These are phyloP conservation scores for Pyxicephalus adspersus DNA, from an alignment of 2,113 vertebrate genomes.

Conservation along the genomic window DNA sequence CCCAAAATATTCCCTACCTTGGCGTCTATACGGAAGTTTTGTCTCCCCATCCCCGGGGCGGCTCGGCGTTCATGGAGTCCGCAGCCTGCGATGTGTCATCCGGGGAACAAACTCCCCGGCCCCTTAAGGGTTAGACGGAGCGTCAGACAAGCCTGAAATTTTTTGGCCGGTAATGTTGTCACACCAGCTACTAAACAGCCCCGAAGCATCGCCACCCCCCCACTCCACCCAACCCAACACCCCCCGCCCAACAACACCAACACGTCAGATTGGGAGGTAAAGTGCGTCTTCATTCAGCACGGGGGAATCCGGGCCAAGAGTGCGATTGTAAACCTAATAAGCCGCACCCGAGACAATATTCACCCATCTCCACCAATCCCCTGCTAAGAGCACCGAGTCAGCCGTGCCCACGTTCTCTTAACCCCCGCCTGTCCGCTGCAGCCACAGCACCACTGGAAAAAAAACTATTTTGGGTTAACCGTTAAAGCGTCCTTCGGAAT, in stretches of 20 bases:
- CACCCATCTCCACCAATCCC: constrained; percentile 49
- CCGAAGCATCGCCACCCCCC: not conserved
- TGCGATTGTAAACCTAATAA: constrained; percentile 55
- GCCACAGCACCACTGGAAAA: too few relatives aligned
- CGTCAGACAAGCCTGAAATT: constrained; percentile 49
- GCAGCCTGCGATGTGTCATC: rapidly evolving
- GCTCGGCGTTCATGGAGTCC: not conserved
- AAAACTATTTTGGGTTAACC: too few relatives aligned
- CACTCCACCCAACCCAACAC: not conserved
- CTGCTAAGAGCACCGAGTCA: constrained; percentile 1
- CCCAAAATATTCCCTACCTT: constrained; percentile 12
- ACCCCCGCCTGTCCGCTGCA: not conserved
- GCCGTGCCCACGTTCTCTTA: constrained; percentile 35
- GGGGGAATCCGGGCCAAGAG: constrained; percentile 42
- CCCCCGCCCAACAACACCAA: constrained; percentile 34
- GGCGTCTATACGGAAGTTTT: not conserved
- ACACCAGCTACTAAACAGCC: constrained; percentile 32
- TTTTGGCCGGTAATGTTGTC: constrained; percentile 42
- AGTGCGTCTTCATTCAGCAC: constrained; percentile 58
- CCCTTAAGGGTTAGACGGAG: constrained; percentile 49
- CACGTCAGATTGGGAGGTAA: constrained; percentile 47
- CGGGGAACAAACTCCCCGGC: constrained; percentile 42
- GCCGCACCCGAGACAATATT: constrained; percentile 59
- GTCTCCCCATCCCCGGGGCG: not conserved
- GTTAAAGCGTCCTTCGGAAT: too few relatives aligned